Evolutionary conservation across 2,888 invertebrate species (phyloP).

Genomic region (Xestobium rufovillosum): DNA sequence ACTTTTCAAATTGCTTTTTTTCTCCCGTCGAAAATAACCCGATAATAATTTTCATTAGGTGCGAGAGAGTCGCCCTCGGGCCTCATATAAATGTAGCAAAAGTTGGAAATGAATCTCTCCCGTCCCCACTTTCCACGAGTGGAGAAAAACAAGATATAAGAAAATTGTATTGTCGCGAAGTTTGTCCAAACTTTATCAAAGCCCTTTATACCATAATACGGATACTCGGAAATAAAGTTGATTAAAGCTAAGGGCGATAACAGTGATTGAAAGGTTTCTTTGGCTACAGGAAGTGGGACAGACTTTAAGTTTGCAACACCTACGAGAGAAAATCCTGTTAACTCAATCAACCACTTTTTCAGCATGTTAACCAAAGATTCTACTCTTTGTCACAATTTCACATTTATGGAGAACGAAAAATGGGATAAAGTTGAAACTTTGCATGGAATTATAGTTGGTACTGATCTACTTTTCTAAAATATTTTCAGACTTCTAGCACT

Average conservation of each 20-base stretch:
- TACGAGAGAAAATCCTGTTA: too few species aligned
- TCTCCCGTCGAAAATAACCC: constrained; percentile 24
- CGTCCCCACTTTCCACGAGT: too few species aligned
- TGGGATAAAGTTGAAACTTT: too few species aligned
- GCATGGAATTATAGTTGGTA: too few species aligned
- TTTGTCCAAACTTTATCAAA: constrained; percentile 15
- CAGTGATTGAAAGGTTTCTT: constrained; percentile 1
- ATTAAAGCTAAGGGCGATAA: not conserved
- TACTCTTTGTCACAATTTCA: too few species aligned
- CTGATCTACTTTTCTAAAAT: too few species aligned
- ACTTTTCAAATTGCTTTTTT: constrained; percentile 25
- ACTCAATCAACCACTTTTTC: too few species aligned
- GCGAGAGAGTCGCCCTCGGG: constrained; percentile 14
- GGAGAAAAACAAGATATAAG: constrained; percentile 30
- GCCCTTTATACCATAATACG: not conserved
- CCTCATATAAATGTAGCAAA: constrained; percentile 32
- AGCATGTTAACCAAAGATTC: too few species aligned
- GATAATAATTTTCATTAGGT: constrained; percentile 31
- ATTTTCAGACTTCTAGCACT: too few species aligned
- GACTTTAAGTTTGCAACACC: too few species aligned
- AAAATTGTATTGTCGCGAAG: constrained; percentile 33
- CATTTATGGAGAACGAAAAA: too few species aligned
- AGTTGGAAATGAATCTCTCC: constrained; percentile 29
- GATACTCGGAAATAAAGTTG: not conserved
- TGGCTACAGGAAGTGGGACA: too few species aligned